Evolutionary conservation across 2,113 vertebrate genomes (phyloP), one percentile per base, ranked within the genome.

Genomic region (Scomber scombrus): DNA sequence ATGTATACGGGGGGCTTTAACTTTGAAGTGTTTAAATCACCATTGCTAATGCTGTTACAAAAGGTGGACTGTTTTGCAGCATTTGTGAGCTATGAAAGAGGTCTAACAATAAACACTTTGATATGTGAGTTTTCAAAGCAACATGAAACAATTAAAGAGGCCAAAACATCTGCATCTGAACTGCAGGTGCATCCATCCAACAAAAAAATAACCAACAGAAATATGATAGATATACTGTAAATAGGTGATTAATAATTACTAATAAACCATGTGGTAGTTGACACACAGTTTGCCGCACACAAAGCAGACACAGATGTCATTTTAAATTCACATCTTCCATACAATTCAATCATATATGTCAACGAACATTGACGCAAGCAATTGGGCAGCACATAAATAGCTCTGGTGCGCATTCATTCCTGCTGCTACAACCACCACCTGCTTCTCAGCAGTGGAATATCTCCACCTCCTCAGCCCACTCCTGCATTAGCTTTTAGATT

Each of bases 1-100:
- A 8, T 55, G 43, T 45, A 45, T 29, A 45, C 1, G 3, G 1
- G 8, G 34, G 46, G 34, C 5, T 46, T 71, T 49, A 66, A 68
- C 78, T 83, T 89, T 85, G 80, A 89, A 83, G 83, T 76, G 26
- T 67, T 55, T 71, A 45, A 79, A 78, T 88, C 61, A 68, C 43
- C 15, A 81, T 77, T 83, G 56, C 71, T 69, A 89, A 83, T 69
- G 31, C 23, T 63, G 54, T 63, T 23, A 49, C 75, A 85, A 69
- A 40, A 80, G 56, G 52, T 50, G 50, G 69, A 60, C 78, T 1
- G 1, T 63, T 73, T 51, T 73, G 18, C 54, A 31, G 49, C 73
- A 64, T 86, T 67, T 74, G 29, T 55, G 52, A 77, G 50, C 60
- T 57, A 52, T 66, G n/a, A 75, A 84, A 80, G 67, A 76, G 75